Conservation (phyloP, 2,113 vertebrate genomes). For the Cnemophilus loriae region DNA sequence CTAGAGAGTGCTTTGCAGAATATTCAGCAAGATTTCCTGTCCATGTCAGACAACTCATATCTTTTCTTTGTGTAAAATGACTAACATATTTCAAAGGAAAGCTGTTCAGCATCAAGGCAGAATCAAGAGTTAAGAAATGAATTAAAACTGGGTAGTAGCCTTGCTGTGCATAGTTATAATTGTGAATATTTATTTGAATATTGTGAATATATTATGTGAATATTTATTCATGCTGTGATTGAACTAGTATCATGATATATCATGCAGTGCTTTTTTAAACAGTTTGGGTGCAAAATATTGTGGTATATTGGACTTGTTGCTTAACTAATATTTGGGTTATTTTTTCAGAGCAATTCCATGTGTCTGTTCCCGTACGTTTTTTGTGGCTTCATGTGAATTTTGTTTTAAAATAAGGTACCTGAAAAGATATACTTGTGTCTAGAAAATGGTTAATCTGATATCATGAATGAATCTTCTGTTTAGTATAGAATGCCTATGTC, state of each 20-base stretch:
- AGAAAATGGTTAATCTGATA: neutral
- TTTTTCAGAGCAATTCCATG: neutral
- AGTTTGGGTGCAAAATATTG: conserved; percentile 1
- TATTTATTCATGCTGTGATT: conserved; percentile 31
- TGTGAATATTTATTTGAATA: too few relatives aligned
- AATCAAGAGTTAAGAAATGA: neutral
- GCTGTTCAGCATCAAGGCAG: neutral
- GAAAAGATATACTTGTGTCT: neutral
- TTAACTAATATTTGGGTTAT: neutral
- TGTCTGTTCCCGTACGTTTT: neutral
- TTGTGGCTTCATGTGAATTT: neutral
- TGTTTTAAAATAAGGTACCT: neutral
- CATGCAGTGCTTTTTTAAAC: neutral
- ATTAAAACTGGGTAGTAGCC: conserved; percentile 4
- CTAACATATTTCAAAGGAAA: neutral
- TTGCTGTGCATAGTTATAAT: neutral
- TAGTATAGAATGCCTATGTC: neutral
- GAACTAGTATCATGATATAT: neutral
- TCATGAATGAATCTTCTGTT: neutral
- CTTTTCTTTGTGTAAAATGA: neutral
- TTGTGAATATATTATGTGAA: neutral
- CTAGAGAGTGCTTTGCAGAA: neutral
- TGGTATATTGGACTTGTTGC: neutral
- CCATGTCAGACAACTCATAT: neutral
- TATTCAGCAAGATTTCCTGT: neutral